These are phyloP conservation scores for Tipula helvola DNA, from an alignment of 2,888 invertebrate genomes.

Conservation along the genomic window DNA sequence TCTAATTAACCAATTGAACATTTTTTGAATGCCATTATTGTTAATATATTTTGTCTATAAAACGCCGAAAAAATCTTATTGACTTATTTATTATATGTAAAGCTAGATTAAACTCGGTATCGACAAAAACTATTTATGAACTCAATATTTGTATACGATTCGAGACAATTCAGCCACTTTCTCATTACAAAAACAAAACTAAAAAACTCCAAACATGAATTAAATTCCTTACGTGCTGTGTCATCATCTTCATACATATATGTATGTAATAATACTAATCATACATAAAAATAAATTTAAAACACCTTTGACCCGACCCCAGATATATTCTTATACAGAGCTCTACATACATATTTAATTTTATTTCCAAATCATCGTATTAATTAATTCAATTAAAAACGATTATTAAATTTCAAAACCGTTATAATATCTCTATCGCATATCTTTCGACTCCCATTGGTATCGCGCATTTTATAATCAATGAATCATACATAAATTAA, in stretches of 20 bases:
- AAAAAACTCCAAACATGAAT: background rate
- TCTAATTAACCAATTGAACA: no score
- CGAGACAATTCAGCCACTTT: background rate
- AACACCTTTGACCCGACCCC: background rate
- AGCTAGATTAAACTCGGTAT: no score
- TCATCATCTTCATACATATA: background rate
- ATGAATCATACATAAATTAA: background rate
- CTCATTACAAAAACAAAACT: background rate
- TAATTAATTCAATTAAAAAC: background rate
- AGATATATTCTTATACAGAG: background rate
- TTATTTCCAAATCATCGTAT: background rate
- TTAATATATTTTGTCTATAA: no score
- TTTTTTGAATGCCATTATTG: no score
- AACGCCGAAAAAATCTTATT: no score
- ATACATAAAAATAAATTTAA: background rate
- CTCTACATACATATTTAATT: background rate
- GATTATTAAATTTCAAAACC: background rate
- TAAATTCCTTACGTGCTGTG: background rate
- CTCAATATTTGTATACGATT: background rate
- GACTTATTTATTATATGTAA: no score
- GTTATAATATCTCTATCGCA: background rate
- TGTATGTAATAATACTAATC: background rate
- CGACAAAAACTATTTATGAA: background rate
- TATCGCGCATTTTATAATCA: background rate
- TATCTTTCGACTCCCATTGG: background rate